These are phyloP conservation scores for Hestina assimilis DNA, from an alignment of 1,140 invertebrate species.

Conservation along the genomic window DNA sequence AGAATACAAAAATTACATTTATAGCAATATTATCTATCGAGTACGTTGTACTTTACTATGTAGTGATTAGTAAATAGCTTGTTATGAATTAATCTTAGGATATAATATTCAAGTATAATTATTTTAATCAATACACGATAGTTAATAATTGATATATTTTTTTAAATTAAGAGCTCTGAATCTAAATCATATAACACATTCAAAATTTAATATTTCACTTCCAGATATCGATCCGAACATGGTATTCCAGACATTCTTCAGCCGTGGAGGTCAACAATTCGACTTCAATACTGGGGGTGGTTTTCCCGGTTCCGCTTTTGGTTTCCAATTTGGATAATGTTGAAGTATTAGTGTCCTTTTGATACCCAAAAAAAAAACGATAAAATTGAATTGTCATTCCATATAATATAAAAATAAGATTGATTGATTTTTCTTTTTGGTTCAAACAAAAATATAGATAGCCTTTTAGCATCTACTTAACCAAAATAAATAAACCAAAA, in stretches of 20 bases:
- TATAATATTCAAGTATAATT: too few species aligned
- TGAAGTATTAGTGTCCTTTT: background rate
- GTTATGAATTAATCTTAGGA: too few species aligned
- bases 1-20: too few species aligned
- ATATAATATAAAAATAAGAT: slow-evolving; percentile 26
- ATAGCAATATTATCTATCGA: too few species aligned
- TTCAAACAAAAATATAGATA: background rate
- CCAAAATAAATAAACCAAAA: slow-evolving; percentile 34
- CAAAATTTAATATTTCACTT: too few species aligned
- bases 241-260: slow-evolving; percentile 90
- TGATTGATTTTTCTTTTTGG: background rate
- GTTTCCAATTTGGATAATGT: slow-evolving; percentile 83
- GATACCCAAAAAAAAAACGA: slow-evolving; percentile 6
- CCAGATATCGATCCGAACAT: slow-evolving; percentile 87
- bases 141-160: too few species aligned
- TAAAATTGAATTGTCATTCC: slow-evolving; percentile 32
- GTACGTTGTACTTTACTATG: too few species aligned
- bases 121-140: too few species aligned
- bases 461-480: background rate
- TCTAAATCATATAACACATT: too few species aligned
- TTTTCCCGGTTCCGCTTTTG: slow-evolving; percentile 80
- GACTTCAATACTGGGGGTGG: slow-evolving; percentile 69
- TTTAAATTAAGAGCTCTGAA: too few species aligned
- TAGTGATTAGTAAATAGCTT: too few species aligned
- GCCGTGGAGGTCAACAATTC: slow-evolving; percentile 73